Evolutionary conservation across 2,113 vertebrate genomes (phyloP), one percentile per base, ranked within the genome.

Genomic region (Phocoena sinus): DNA sequence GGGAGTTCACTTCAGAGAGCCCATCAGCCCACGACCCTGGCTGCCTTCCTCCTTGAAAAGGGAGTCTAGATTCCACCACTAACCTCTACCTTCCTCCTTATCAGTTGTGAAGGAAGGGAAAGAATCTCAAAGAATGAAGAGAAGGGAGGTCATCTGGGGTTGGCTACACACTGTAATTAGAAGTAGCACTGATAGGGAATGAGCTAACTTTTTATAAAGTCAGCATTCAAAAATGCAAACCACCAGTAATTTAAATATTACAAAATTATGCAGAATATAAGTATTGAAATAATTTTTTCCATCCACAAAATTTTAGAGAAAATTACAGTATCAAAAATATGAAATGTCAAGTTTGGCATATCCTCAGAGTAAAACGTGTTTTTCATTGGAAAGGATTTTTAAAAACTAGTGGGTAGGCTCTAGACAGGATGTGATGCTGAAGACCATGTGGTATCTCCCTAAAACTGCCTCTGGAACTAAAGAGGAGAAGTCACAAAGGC

Each of bases 221-320:
- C 96, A 97, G 98, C 84, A 95, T 98, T 97, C 95, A 97, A 97
- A 98, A 96, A 97, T 94, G 96, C 95, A 97, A 98, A 98, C 98
- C 98, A 97, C 97, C 88, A 94, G 97, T 94, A 96, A 97, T 98
- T 97, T 98, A 97, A 97, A 97, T 97, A 98, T 98, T 97, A 97
- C 56, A 96, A 98, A 98, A 97, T 58, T 94, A 94, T 92, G 82
- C 96, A 96, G 96, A 96, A 97, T 95, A 89, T 86, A 97, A 98
- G 90, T 92, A 97, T 41, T 95, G 96, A 96, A 98, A 97, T 98
- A 96, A 97, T 97, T 98, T 98, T 98, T 98, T 98, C 98, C 98
- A 97, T 97, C 98, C 97, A 96, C 98, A 98, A 95, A 96, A 95
- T 96, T 97, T 97, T 91, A 96, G 97, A 97, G 98, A 98, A 98